Conservation (phyloP, 2,888 invertebrate species). For the Leptinotarsa peninsularis region DNA sequence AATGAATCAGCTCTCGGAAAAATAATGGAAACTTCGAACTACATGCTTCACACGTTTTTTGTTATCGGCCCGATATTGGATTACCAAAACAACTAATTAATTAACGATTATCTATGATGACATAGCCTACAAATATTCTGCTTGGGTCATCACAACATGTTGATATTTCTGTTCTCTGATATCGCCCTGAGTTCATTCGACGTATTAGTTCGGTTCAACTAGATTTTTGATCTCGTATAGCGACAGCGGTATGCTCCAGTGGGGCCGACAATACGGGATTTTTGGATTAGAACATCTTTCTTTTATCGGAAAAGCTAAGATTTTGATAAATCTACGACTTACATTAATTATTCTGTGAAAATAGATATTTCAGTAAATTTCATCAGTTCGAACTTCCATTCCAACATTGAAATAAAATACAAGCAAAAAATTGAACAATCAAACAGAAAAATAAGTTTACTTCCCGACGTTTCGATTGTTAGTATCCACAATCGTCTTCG, state of each 20-base stretch:
- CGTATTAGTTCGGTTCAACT: not conserved
- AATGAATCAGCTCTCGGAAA: not conserved
- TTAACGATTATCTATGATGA: conserved; percentile 3
- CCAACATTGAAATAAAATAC: no score
- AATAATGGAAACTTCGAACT: not conserved
- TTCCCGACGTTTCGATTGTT: no score
- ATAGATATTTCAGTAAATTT: no score
- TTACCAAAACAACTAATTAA: conserved; percentile 12
- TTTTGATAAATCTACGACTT: no score
- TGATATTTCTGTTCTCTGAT: conserved; percentile 1
- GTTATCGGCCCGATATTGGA: not conserved
- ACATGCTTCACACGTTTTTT: conserved; percentile 7
- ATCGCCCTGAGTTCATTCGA: not conserved
- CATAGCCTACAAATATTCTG: conserved; percentile 14
- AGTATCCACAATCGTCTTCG: no score
- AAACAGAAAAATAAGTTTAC: no score
- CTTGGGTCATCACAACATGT: conserved; percentile 5
- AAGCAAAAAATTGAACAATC: no score
- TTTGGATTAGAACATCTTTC: not conserved
- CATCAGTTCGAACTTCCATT: no score
- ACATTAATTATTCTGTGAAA: no score
- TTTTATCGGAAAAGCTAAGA: no score
- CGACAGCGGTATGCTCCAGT: no score
- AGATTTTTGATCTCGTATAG: not conserved
- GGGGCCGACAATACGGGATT: not conserved